phyloP scores from a whole-genome alignment of 2,113 vertebrate species.

The Atlantisia rogersi region DNA sequence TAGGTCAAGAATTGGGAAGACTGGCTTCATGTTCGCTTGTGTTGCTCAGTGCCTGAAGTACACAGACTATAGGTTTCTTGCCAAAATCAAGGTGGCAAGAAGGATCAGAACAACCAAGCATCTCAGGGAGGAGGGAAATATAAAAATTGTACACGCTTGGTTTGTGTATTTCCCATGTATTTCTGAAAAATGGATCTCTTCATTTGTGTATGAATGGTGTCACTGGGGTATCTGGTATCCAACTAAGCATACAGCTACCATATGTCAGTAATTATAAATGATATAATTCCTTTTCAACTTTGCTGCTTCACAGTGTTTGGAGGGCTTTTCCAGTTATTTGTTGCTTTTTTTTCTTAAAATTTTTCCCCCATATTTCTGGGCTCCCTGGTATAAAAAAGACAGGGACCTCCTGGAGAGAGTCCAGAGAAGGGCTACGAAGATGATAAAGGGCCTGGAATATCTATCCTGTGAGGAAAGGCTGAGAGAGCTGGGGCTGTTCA shows the following conservation, averaged over 20 bases:
- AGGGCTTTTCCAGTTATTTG: not conserved
- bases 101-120: not conserved
- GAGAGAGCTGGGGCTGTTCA: too few species aligned
- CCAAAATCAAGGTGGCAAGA: not conserved
- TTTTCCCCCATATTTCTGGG: not conserved
- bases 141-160: not conserved
- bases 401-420: too few species aligned
- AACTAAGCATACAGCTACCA: not conserved
- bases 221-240: not conserved
- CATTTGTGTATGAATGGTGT: not conserved
- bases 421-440: too few species aligned
- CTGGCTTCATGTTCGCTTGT: accelerated
- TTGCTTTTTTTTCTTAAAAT: not conserved
- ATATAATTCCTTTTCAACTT: not conserved
- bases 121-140: not conserved
- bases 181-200: not conserved
- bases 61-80: not conserved
- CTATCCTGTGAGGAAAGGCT: too few species aligned
- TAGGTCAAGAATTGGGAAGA: not conserved
- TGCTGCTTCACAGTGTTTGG: not conserved
- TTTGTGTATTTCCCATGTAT: not conserved
- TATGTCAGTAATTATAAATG: not conserved
- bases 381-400: too few species aligned
- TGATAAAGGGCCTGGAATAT: too few species aligned
- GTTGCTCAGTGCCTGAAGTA: not conserved